A percentile compares a stretch with the other conserved stretches of the same genome.
Conservation (phyloP, 2,113 vertebrate species). For the Laticauda colubrina region DNA sequence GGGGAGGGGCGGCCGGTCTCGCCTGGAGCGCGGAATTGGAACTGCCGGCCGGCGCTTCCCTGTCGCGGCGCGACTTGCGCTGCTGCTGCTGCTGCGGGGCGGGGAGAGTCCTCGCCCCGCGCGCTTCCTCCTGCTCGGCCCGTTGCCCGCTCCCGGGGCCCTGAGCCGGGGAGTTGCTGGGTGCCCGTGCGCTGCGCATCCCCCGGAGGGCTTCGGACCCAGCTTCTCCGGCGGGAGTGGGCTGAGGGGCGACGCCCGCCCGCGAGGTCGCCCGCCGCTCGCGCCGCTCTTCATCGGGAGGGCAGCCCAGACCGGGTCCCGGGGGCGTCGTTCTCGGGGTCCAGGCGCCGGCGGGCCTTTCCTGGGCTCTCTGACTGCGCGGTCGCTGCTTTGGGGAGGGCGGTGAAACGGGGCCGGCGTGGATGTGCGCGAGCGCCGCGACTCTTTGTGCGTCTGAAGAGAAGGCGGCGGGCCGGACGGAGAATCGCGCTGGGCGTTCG, state of each 20-base stretch:
- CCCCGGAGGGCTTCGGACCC: neutral
- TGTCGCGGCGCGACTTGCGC: no score
- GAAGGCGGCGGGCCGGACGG: neutral
- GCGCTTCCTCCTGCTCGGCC: neutral
- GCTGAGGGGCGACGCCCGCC: neutral
- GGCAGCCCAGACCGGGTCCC: neutral
- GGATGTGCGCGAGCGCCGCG: neutral
- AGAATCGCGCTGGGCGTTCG: neutral
- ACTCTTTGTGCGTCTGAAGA: neutral
- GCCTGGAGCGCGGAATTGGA: neutral
- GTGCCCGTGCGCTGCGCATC: neutral
- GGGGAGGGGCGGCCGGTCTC: neutral
- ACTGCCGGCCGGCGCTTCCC: neutral
- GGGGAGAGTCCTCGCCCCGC: neutral
- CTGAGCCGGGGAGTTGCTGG: conserved; percentile 20
- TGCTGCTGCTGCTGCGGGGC: neutral
- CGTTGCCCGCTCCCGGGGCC: neutral
- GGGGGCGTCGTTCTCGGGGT: neutral
- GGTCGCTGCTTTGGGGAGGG: neutral
- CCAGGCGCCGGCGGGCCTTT: neutral
- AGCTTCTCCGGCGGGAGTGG: neutral
- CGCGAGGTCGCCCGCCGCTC: neutral
- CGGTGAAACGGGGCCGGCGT: neutral
- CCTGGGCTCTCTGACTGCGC: neutral
- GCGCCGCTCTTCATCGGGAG: neutral